These are phyloP conservation scores for Haliaeetus leucogaster DNA, from an alignment of 2,113 vertebrate genomes.

Conservation along the genomic window DNA sequence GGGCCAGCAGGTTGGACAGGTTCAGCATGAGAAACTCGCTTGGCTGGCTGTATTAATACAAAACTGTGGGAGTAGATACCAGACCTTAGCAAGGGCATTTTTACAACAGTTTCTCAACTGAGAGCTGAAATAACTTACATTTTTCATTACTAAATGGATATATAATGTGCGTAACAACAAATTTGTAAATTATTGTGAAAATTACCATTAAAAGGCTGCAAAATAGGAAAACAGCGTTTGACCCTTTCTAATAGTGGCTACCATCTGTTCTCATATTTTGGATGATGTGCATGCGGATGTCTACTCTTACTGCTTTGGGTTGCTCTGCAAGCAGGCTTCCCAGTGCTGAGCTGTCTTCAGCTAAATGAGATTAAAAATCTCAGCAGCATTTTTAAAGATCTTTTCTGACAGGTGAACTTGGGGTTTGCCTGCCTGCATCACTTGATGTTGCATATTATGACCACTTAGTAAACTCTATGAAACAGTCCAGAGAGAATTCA, in stretches of 20 bases:
- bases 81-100: not conserved
- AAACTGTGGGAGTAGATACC: not conserved
- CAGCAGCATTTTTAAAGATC: not conserved
- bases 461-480: not conserved
- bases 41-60: not conserved
- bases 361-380: not conserved
- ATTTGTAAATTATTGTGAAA: conserved; percentile 38
- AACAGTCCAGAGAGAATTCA: not conserved
- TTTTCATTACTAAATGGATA: not conserved
- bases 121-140: not conserved
- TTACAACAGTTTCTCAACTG: not conserved
- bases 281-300: not conserved
- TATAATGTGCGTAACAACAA: not conserved
- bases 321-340: accelerated
- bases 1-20: not conserved
- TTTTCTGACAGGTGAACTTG: not conserved
- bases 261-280: not conserved
- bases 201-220: conserved; percentile 25
- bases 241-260: not conserved
- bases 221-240: not conserved
- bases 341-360: not conserved
- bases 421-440: not conserved
- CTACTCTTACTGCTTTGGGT: not conserved
- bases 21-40: not conserved
- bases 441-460: not conserved